Conservation (phyloP, 2,888 invertebrate genomes). For the Helicoverpa assulta region DNA sequence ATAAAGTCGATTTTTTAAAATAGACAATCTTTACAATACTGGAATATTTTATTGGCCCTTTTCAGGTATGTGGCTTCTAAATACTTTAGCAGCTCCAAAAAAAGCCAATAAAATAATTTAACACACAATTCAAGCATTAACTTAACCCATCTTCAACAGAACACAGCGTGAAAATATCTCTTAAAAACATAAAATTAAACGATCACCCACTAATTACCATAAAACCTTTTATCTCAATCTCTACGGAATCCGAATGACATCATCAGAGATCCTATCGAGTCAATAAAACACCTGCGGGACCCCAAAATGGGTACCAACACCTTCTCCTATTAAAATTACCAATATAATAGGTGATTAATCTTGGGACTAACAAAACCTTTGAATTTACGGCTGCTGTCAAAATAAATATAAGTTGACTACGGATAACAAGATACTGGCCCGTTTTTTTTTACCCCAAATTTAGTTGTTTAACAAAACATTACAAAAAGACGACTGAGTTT, state of each 20-base stretch:
- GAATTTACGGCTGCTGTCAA: slow-evolving; percentile 84
- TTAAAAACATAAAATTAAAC: slow-evolving; percentile 59
- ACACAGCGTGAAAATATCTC: slow-evolving; percentile 56
- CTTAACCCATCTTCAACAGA: slow-evolving; percentile 23
- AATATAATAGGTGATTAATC: slow-evolving; percentile 88
- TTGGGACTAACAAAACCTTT: slow-evolving; percentile 76
- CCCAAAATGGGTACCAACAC: slow-evolving; percentile 76
- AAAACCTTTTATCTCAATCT: slow-evolving; percentile 65
- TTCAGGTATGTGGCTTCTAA: neutral
- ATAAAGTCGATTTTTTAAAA: neutral
- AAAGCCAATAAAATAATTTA: slow-evolving; percentile 37
- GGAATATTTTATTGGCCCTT: neutral
- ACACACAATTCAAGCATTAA: slow-evolving; percentile 51
- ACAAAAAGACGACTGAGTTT: slow-evolving; percentile 72
- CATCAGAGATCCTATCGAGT: slow-evolving; percentile 62
- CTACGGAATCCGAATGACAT: slow-evolving; percentile 62
- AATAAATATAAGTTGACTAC: slow-evolving; percentile 82
- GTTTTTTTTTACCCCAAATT: slow-evolving; percentile 78
- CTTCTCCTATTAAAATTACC: slow-evolving; percentile 86
- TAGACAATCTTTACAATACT: neutral
- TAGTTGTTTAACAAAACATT: slow-evolving; percentile 89
- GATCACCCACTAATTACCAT: slow-evolving; percentile 64
- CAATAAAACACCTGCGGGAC: slow-evolving; percentile 64
- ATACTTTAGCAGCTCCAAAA: neutral
- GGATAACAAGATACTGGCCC: slow-evolving; percentile 73